Conservation (phyloP, 1,140 invertebrate genomes). For the Tyrophagus putrescentiae region DNA sequence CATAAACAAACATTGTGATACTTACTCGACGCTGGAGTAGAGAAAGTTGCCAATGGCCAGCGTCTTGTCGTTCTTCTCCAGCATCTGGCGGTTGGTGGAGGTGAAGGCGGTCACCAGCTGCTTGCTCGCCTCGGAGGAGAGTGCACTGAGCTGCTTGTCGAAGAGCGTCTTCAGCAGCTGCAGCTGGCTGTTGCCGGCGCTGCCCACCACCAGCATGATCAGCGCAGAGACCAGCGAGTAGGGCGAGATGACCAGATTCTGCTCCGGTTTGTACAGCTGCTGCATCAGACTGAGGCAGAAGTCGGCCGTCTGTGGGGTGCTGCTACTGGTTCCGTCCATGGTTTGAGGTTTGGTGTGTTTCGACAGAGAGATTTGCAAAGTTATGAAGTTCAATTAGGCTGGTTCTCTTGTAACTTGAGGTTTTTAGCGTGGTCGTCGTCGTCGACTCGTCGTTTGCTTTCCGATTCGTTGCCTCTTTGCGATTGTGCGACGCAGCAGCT, state of each 20-base stretch:
- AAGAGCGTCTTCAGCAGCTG: neutral
- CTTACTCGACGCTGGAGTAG: neutral
- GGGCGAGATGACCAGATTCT: constrained; percentile 26
- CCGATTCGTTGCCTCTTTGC: too few species aligned
- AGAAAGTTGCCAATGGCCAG: neutral
- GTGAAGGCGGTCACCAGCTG: neutral
- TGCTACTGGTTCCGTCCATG: too few species aligned
- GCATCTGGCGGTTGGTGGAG: neutral
- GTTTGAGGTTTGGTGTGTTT: too few species aligned
- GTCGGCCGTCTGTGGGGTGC: too few species aligned
- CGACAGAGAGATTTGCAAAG: too few species aligned
- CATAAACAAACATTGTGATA: neutral
- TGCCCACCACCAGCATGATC: constrained; percentile 23
- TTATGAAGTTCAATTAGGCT: too few species aligned
- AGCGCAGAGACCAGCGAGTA: constrained; percentile 24
- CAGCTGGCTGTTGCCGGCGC: constrained; percentile 11
- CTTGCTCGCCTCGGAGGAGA: neutral
- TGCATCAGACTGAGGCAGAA: too few species aligned
- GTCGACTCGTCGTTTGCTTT: too few species aligned
- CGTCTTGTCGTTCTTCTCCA: neutral
- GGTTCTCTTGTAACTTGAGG: too few species aligned
- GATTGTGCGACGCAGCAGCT: too few species aligned
- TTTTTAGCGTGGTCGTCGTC: too few species aligned
- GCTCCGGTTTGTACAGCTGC: neutral
- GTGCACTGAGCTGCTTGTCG: neutral